Conservation (phyloP, 2,797 vertebrate species). For the Echiichthys vipera region DNA sequence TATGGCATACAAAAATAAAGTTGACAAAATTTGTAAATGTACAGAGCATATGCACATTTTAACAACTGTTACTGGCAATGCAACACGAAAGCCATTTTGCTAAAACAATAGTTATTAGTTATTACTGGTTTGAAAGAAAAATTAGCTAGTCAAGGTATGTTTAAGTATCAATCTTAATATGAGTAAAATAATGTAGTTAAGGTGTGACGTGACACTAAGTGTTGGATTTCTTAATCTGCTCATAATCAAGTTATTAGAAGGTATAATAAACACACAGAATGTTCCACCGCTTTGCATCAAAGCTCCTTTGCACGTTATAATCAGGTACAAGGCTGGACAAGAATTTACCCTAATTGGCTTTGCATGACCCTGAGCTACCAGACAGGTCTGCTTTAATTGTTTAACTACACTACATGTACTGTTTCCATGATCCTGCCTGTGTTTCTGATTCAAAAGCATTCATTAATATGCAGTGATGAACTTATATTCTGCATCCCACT, state of each 20-base stretch:
- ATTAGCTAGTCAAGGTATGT: not conserved
- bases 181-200: not conserved
- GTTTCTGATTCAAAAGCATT: slow-evolving; percentile 25
- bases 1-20: too few relatives aligned
- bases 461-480: slow-evolving; percentile 32
- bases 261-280: not conserved
- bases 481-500: slow-evolving; percentile 8
- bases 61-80: too few relatives aligned
- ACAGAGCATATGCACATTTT: too few relatives aligned
- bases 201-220: not conserved
- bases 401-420: slow-evolving; percentile 12
- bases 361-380: slow-evolving; percentile 29
- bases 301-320: slow-evolving; percentile 10
- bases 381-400: slow-evolving; percentile 41
- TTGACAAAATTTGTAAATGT: too few relatives aligned
- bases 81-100: not conserved
- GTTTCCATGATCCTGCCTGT: slow-evolving; percentile 28
- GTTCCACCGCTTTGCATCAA: slow-evolving; percentile 14
- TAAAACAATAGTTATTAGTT: not conserved
- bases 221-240: not conserved
- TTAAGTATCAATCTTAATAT: not conserved
- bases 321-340: slow-evolving; percentile 1
- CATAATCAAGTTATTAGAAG: slow-evolving; percentile 1
- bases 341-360: slow-evolving; percentile 37
- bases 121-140: not conserved